A percentile compares a stretch with the other conserved stretches of the same genome.
These are phyloP conservation scores for Tenthredo notha DNA, from an alignment of 2,888 invertebrate species.

Conservation along the genomic window DNA sequence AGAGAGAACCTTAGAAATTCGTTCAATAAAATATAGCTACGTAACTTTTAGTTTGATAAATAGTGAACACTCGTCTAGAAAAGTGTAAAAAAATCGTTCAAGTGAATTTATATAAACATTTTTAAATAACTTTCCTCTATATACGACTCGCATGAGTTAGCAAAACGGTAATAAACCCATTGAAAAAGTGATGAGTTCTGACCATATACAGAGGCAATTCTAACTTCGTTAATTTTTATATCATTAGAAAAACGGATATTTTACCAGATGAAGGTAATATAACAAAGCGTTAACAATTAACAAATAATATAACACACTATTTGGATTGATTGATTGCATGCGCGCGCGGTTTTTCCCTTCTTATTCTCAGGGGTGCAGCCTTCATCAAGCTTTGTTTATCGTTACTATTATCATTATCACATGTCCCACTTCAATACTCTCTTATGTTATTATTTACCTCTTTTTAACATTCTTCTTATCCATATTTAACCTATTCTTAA, in stretches of 20 bases:
- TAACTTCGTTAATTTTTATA: neutral
- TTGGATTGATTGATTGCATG: conserved; percentile 45
- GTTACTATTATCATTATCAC: conserved; percentile 56
- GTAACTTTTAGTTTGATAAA: conserved; percentile 12
- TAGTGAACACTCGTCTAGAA: neutral
- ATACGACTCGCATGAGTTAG: conserved; percentile 33
- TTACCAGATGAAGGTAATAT: conserved; percentile 50
- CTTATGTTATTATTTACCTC: conserved; percentile 26
- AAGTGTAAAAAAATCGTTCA: neutral
- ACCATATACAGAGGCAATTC: neutral
- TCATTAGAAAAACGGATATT: neutral
- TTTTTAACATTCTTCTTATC: neutral
- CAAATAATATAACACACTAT: conserved; percentile 9
- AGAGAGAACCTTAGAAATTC: conserved; percentile 11
- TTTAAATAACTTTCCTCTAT: neutral
- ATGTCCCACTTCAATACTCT: neutral
- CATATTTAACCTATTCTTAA: neutral
- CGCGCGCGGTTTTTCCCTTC: conserved; percentile 56
- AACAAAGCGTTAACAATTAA: neutral
- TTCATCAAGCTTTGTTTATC: conserved; percentile 66
- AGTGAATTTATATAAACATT: neutral
- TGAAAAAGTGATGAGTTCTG: conserved; percentile 25
- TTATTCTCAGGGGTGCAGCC: conserved; percentile 58
- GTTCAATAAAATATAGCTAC: conserved; percentile 18
- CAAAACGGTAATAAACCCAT: conserved; percentile 11